A percentile compares a stretch with the other conserved stretches of the same genome.
phyloP scores from a whole-genome alignment of 1,140 invertebrate species.

The Drosophila ananassae region DNA sequence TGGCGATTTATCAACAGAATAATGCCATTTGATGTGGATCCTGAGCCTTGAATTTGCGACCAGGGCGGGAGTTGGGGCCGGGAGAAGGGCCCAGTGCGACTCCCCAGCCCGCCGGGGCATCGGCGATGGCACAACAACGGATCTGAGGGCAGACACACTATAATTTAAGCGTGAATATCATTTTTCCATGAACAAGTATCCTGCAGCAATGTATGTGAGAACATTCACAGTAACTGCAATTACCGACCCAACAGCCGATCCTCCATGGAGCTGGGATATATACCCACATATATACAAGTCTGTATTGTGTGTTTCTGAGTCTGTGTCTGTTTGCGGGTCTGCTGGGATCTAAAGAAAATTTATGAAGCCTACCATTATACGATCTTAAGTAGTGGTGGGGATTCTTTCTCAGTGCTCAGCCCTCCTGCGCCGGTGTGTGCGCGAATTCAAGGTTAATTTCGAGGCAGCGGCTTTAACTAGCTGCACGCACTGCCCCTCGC shows the following conservation, averaged over 20 bases:
- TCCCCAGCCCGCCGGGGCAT: not conserved
- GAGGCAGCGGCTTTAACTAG: constrained; percentile 70
- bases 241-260: constrained; percentile 51
- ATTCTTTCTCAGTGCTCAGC: constrained; percentile 14
- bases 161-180: constrained; percentile 83
- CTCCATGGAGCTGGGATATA: constrained; percentile 21
- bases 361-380: constrained; percentile 81
- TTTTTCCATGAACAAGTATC: constrained; percentile 83
- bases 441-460: constrained; percentile 81
- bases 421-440: constrained; percentile 21
- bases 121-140: constrained; percentile 40
- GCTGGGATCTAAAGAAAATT: constrained; percentile 76
- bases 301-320: constrained; percentile 5
- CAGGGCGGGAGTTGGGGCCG: not conserved
- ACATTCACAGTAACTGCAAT: constrained; percentile 82
- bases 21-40: constrained; percentile 51
- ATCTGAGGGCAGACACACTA: constrained; percentile 68
- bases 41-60: constrained; percentile 47
- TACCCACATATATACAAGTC: not conserved
- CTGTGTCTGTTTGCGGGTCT: constrained; percentile 18
- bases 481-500: constrained; percentile 60
- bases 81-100: constrained; percentile 6
- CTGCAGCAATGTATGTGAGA: constrained; percentile 79
- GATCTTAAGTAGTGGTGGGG: constrained; percentile 67
- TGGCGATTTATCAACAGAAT: constrained; percentile 53